A percentile compares a stretch with the other conserved stretches of the same genome.
Evolutionary conservation across 2,113 vertebrate species (phyloP).

Genomic region (Columba janthina): DNA sequence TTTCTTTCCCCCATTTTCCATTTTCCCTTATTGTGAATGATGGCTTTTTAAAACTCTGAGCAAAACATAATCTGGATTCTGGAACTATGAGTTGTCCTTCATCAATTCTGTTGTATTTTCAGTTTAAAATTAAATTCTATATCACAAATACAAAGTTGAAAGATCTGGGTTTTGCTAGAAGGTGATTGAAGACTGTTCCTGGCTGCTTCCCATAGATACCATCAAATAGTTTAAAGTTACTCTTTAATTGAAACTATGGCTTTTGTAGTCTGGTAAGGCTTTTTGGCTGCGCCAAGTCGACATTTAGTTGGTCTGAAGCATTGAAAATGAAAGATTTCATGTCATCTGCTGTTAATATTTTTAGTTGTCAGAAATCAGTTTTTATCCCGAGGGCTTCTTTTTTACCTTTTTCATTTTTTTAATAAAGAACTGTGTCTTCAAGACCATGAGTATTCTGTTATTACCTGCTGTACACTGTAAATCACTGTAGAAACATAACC

Average conservation of each 20-base stretch:
- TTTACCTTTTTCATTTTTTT: neutral
- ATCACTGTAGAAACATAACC: neutral
- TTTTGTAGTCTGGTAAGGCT: neutral
- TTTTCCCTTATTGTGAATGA: neutral
- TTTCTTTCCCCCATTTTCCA: accelerated
- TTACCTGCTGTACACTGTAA: neutral
- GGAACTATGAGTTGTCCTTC: neutral
- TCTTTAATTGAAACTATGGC: neutral
- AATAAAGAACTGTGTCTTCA: neutral
- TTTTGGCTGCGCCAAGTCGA: neutral
- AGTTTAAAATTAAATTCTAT: neutral
- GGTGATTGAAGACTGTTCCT: neutral
- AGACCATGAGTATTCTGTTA: neutral
- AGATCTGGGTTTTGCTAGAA: neutral
- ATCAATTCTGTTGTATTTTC: neutral
- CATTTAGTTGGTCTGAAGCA: neutral
- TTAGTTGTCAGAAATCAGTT: neutral
- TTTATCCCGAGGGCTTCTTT: neutral
- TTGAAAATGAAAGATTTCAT: neutral
- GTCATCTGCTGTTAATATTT: neutral
- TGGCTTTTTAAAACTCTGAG: neutral
- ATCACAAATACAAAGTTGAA: neutral
- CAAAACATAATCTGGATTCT: neutral
- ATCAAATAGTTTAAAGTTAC: neutral
- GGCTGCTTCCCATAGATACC: neutral